A percentile compares a stretch with the other conserved stretches of the same genome.
phyloP scores from a whole-genome alignment of 2,113 vertebrate genomes.

The Hypocryptadius cinnamomeus region DNA sequence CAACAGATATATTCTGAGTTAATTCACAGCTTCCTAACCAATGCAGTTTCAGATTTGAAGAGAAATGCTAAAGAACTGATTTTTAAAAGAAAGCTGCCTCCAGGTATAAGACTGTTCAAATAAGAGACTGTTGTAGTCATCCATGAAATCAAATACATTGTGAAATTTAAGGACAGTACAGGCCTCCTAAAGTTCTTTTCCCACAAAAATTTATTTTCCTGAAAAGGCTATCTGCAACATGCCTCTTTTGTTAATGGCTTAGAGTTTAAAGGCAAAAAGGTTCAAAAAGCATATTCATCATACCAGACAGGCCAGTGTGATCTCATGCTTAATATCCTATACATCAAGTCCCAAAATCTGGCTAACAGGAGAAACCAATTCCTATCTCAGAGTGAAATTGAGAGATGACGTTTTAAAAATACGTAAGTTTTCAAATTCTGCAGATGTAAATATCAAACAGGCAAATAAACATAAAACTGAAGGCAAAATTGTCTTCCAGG shows the following conservation, averaged over 20 bases:
- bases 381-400: neutral
- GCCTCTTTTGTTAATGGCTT: neutral
- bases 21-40: neutral
- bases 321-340: neutral
- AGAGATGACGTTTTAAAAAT: neutral
- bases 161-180: neutral
- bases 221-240: neutral
- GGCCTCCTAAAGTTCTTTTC: neutral
- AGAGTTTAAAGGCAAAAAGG: neutral
- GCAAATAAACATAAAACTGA: neutral
- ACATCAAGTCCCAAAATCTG: neutral
- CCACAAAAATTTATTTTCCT: neutral
- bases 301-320: neutral
- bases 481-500: neutral
- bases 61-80: neutral
- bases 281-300: neutral
- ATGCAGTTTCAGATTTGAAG: neutral
- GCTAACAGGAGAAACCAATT: neutral
- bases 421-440: neutral
- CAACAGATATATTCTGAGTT: neutral
- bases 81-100: neutral
- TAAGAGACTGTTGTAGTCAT: neutral
- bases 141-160: neutral
- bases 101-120: neutral
- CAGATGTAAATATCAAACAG: neutral